Conservation (phyloP, 1,140 invertebrate species). For the Cyclargus thomasi region DNA sequence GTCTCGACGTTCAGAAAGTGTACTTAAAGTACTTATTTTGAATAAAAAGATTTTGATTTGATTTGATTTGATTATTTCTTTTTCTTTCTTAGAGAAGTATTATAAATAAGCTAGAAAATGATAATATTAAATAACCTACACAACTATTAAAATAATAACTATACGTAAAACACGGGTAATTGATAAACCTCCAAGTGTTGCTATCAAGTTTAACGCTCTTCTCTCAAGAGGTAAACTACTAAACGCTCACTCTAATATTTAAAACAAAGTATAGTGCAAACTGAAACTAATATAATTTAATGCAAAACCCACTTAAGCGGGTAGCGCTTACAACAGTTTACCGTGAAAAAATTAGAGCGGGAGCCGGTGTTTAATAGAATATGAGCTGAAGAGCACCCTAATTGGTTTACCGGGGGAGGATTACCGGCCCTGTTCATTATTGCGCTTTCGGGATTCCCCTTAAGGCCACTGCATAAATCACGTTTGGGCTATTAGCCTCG, state of each 20-base stretch:
- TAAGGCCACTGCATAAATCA: slow-evolving; percentile 40
- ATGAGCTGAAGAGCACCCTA: slow-evolving; percentile 32
- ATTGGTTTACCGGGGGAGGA: slow-evolving; percentile 46
- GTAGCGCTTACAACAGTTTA: not conserved
- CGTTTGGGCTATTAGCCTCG: slow-evolving; percentile 32
- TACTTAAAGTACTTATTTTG: too few species aligned
- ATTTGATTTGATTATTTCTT: too few species aligned
- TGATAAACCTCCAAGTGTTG: not conserved
- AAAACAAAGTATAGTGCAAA: slow-evolving; percentile 1
- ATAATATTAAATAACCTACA: too few species aligned
- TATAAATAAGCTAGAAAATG: too few species aligned
- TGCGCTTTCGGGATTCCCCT: slow-evolving; percentile 44
- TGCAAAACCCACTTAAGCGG: not conserved
- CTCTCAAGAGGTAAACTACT: not conserved
- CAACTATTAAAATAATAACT: too few species aligned
- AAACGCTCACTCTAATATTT: not conserved
- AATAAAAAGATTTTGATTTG: too few species aligned
- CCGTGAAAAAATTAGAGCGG: slow-evolving; percentile 16
- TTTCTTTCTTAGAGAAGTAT: too few species aligned
- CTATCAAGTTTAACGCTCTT: not conserved
- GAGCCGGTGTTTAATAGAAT: slow-evolving; percentile 28
- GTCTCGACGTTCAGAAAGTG: too few species aligned
- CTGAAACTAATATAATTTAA: slow-evolving; percentile 1
- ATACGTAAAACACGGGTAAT: too few species aligned
- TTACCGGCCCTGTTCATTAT: slow-evolving; percentile 47